Conservation (phyloP, 2,113 vertebrate genomes). For the Gulo gulo region DNA sequence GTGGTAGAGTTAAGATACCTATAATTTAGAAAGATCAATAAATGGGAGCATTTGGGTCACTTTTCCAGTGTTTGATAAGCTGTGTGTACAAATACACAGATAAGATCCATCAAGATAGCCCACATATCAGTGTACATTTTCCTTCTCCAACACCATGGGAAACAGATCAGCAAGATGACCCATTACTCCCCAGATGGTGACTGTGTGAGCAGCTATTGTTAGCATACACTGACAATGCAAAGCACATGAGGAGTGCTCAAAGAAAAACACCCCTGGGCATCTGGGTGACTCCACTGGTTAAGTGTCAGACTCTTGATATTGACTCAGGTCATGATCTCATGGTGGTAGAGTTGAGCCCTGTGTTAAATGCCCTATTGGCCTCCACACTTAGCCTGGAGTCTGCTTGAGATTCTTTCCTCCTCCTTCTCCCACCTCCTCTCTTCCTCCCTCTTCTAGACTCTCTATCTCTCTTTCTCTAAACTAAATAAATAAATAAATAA, state of each 20-base stretch:
- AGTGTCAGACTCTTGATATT: neutral
- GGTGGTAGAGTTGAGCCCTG: neutral
- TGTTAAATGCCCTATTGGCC: neutral
- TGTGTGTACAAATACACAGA: neutral
- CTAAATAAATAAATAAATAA: neutral
- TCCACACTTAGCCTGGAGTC: neutral
- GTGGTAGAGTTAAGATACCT: neutral
- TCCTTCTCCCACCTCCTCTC: neutral
- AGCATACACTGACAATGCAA: neutral
- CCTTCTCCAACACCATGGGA: neutral
- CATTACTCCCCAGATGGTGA: neutral
- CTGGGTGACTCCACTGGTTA: neutral
- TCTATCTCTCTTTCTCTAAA: neutral
- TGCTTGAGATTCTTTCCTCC: neutral
- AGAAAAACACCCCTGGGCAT: neutral
- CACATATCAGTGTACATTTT: neutral
- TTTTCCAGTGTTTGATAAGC: neutral
- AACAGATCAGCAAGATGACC: neutral
- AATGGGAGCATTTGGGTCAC: neutral
- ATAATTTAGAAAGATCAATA: neutral
- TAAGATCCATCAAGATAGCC: neutral
- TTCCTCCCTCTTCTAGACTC: neutral
- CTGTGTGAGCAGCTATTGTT: neutral
- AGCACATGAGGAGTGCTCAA: neutral
- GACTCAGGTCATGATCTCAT: neutral